phyloP scores from a whole-genome alignment of 2,113 vertebrate species.

The rat (Rattus norvegicus) region DNA sequence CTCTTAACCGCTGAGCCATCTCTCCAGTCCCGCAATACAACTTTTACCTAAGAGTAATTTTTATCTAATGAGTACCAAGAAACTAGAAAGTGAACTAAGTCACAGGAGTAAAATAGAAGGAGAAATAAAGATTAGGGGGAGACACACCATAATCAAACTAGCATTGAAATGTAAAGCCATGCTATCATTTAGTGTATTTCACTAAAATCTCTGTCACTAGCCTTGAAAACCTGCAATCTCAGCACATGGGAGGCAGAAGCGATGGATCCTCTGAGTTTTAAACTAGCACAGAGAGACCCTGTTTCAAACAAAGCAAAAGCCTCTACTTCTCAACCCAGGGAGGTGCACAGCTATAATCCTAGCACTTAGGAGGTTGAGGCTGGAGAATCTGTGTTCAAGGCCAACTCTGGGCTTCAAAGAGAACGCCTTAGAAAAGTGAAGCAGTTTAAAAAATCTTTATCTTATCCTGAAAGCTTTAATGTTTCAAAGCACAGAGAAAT shows the following conservation, averaged over 20 bases:
- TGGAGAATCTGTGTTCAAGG: not conserved
- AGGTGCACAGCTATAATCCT: not conserved
- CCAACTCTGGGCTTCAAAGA: not conserved
- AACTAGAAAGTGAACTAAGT: not conserved
- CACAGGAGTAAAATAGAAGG: not conserved
- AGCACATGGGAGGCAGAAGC: not conserved
- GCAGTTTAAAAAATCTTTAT: not conserved
- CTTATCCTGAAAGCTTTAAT: not conserved
- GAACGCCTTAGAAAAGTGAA: not conserved
- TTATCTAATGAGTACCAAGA: not conserved
- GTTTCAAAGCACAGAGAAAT: not conserved
- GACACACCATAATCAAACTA: not conserved
- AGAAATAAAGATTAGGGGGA: not conserved
- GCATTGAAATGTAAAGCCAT: conserved; percentile 37
- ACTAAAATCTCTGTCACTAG: not conserved
- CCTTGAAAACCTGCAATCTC: not conserved
- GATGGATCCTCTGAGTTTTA: not conserved
- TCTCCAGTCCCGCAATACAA: not conserved
- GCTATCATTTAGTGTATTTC: conserved; percentile 11
- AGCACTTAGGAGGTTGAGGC: not conserved
- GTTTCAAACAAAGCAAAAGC: not conserved
- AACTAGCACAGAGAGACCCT: not conserved
- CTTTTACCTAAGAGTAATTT: not conserved
- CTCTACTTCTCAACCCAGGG: not conserved
- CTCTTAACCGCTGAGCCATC: too few species aligned